Base-by-base conservation (phyloP, 2,797 vertebrate genomes). In the Apodemus agrarius region DNA sequence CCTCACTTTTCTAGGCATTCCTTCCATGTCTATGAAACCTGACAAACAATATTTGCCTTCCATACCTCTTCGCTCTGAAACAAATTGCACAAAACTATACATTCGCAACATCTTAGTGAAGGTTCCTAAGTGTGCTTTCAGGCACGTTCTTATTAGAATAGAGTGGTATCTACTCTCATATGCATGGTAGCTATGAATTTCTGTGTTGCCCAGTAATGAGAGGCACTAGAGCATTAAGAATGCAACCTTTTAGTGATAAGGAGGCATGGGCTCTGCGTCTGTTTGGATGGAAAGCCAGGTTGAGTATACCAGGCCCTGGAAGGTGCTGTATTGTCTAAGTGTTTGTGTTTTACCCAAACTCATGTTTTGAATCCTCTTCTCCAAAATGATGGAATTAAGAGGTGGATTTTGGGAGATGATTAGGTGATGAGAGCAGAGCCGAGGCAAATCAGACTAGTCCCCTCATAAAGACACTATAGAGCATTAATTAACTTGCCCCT, bases 41-140 rank as follows among this genome's bases (percentile, higher is more conserved):
- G 63, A 72, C 54, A 75, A 86, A 88, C 46, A 85, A 34, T 85
- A 91, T 19, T 72, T 59, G 12, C n/a, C 12, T 78, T 72, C 37
- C 54, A 81, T 12, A 31, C 22, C 14, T 78, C 49, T 86, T 81
- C 63, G 40, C 63, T 59, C 54, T 65, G 21, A 95, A 89, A 57
- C 34, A 82, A 87, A 83, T 52, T 67, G 72, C 37, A 72, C 43
- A 65, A 97, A 96, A 49, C 46, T 52, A 78, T 2, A 76, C 24
- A 17, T 76, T 75, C 43, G 3, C 40, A 82, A 6, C 21, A 2
- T 88, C 61, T 52, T 57, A 10, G 83, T 12, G 40, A 89, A 91
- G 83, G 8, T 57, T 63, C 63, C 37, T 52, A 69, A 52, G 17
- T 24, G 24, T 49, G 61, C 82, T 67, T 89, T 78, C 81, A 16